Conservation (phyloP, 2,113 vertebrate genomes). For the Sialia sialis region DNA sequence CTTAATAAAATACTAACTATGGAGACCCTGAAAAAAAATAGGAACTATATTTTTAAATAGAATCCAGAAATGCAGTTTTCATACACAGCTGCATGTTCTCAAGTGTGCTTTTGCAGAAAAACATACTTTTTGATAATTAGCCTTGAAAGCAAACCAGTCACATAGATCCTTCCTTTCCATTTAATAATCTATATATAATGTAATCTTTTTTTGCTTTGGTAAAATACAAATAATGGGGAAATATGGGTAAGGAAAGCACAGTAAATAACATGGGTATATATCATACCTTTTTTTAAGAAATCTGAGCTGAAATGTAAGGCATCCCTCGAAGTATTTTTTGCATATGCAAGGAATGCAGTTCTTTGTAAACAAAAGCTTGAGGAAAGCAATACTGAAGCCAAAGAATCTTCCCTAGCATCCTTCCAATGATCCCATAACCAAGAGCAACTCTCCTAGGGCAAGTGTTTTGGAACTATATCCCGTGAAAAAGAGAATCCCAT, state of each 20-base stretch:
- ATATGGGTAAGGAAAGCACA: conserved; percentile 36
- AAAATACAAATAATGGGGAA: conserved; percentile 29
- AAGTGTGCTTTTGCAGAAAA: background rate
- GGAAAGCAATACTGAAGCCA: conserved; percentile 67
- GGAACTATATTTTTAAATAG: conserved; percentile 11
- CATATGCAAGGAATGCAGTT: conserved; percentile 76
- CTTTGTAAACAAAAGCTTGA: conserved; percentile 81
- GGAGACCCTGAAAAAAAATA: conserved; percentile 26
- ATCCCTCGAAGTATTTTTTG: conserved; percentile 69
- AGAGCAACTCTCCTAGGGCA: conserved; percentile 27
- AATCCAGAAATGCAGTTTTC: conserved; percentile 19
- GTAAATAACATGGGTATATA: conserved; percentile 27
- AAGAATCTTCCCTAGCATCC: conserved; percentile 61
- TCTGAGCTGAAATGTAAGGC: conserved; percentile 78
- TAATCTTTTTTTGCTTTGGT: conserved; percentile 51
- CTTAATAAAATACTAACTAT: conserved; percentile 24
- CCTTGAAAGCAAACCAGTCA: conserved; percentile 43
- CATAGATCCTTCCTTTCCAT: conserved; percentile 38
- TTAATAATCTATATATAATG: background rate
- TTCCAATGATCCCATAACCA: conserved; percentile 53
- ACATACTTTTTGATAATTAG: background rate
- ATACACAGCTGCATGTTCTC: background rate
- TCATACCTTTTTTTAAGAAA: conserved; percentile 70
- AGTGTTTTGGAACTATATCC: conserved; percentile 43
- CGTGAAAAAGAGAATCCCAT: conserved; percentile 43